These are phyloP conservation scores for Caenorhabditis latens DNA, from an alignment of 1,140 invertebrate species.

Conservation along the genomic window DNA sequence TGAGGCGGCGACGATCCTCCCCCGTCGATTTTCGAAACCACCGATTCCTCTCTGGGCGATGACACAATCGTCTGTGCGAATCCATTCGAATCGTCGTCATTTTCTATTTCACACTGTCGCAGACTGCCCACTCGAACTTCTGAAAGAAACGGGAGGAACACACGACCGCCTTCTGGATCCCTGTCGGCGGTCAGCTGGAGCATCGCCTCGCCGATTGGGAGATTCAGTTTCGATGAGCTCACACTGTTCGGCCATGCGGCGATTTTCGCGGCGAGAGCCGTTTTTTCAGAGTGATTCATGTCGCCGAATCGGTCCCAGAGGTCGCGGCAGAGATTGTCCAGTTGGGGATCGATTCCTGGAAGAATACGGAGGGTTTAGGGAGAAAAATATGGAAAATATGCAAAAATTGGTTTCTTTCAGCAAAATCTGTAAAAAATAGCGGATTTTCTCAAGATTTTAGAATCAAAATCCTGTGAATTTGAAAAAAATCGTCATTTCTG, in stretches of 20 bases:
- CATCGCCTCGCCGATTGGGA: conserved; percentile 58
- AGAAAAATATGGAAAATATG: too few species aligned
- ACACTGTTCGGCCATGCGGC: conserved; percentile 39
- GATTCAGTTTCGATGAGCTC: conserved; percentile 4
- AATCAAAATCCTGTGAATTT: too few species aligned
- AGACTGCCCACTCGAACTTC: conserved; percentile 78
- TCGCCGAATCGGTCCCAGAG: conserved; percentile 63
- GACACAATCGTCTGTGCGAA: conserved; percentile 30
- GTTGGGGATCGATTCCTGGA: conserved; percentile 45
- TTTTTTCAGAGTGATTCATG: conserved; percentile 37
- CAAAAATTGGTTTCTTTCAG: too few species aligned
- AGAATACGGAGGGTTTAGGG: neutral
- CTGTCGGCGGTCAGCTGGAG: conserved; percentile 34
- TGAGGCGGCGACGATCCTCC: neutral
- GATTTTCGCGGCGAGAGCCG: conserved; percentile 23
- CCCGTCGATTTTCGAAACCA: neutral
- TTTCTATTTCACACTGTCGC: conserved; percentile 33
- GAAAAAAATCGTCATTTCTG: too few species aligned
- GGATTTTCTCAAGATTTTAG: too few species aligned
- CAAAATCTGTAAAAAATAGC: too few species aligned
- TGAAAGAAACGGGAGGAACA: conserved; percentile 91
- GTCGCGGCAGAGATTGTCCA: conserved; percentile 60
- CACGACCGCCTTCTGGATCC: conserved; percentile 30
- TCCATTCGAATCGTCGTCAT: conserved; percentile 61
- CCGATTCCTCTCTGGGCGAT: neutral